Evolutionary conservation across 2,113 vertebrate species (phyloP).

Genomic region (Siniperca chuatsi): DNA sequence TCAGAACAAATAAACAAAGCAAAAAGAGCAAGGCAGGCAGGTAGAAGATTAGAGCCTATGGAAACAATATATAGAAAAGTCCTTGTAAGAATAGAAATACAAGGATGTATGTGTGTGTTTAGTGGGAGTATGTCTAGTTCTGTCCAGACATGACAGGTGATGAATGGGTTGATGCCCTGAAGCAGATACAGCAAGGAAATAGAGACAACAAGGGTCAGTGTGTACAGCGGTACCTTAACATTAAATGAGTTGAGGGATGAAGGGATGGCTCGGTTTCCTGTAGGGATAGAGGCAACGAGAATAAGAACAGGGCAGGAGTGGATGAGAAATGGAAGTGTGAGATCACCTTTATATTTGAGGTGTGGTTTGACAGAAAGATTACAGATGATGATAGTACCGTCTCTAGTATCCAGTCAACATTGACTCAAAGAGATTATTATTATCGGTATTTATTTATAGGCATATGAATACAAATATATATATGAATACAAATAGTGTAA

Average conservation of each 20-base stretch:
- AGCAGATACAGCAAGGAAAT: slow-evolving; percentile 20
- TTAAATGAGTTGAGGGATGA: slow-evolving; percentile 40
- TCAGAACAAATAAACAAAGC: background rate
- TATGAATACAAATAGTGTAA: background rate
- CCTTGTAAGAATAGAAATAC: background rate
- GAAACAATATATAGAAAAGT: background rate
- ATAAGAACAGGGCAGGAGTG: background rate
- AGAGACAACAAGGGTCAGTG: slow-evolving; percentile 21
- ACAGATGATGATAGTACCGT: background rate
- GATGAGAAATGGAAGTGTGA: background rate
- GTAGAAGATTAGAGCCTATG: background rate
- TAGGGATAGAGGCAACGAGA: background rate
- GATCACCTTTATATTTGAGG: background rate
- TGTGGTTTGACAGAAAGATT: background rate
- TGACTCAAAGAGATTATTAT: background rate
- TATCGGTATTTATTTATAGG: background rate
- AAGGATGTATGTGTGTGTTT: background rate
- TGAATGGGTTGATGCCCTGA: slow-evolving; percentile 26
- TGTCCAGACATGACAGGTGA: slow-evolving; percentile 23
- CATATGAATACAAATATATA: background rate
- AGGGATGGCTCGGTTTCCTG: slow-evolving; percentile 15
- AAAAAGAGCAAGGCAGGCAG: background rate
- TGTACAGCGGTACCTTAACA: background rate
- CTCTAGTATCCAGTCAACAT: slow-evolving; percentile 39
- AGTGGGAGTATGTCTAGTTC: background rate